These are phyloP conservation scores for Laspeyria flexula DNA, from an alignment of 2,888 invertebrate species.

Conservation along the genomic window DNA sequence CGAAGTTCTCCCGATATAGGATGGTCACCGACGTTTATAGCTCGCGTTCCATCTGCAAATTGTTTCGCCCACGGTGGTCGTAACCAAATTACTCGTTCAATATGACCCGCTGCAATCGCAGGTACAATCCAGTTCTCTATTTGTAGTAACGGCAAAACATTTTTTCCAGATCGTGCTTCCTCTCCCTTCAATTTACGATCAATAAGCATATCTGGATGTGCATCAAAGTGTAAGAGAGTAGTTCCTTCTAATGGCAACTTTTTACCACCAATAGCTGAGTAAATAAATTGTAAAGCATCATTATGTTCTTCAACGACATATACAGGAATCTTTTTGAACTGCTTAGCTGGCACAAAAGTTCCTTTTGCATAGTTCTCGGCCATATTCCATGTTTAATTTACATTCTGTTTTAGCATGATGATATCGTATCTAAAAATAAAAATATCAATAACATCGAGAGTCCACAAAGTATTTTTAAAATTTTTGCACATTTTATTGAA, in stretches of 20 bases:
- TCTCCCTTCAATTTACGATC: constrained; percentile 91
- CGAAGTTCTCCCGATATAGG: constrained; percentile 87
- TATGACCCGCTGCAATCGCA: constrained; percentile 93
- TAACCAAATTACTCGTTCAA: constrained; percentile 92
- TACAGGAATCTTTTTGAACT: constrained; percentile 89
- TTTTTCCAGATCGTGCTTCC: constrained; percentile 90
- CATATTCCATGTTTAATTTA: constrained; percentile 30
- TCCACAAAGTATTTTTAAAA: too few relatives aligned
- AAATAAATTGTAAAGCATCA: constrained; percentile 91
- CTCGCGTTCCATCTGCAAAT: constrained; percentile 89
- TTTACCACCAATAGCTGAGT: constrained; percentile 92
- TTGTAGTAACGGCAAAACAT: constrained; percentile 90
- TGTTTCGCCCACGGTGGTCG: constrained; percentile 96
- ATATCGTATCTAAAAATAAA: background rate
- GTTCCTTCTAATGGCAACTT: constrained; percentile 92
- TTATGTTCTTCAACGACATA: constrained; percentile 93
- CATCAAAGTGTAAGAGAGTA: constrained; percentile 94
- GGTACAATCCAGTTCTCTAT: constrained; percentile 98
- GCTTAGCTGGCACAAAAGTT: constrained; percentile 63
- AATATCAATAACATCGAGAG: background rate
- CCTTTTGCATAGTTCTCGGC: constrained; percentile 33
- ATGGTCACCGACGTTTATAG: constrained; percentile 91
- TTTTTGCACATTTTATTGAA: too few relatives aligned
- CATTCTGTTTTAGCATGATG: background rate
- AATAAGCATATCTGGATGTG: constrained; percentile 96